Evolutionary conservation across 2,888 invertebrate genomes (phyloP).

Genomic region (Digitonthophagus gazella): DNA sequence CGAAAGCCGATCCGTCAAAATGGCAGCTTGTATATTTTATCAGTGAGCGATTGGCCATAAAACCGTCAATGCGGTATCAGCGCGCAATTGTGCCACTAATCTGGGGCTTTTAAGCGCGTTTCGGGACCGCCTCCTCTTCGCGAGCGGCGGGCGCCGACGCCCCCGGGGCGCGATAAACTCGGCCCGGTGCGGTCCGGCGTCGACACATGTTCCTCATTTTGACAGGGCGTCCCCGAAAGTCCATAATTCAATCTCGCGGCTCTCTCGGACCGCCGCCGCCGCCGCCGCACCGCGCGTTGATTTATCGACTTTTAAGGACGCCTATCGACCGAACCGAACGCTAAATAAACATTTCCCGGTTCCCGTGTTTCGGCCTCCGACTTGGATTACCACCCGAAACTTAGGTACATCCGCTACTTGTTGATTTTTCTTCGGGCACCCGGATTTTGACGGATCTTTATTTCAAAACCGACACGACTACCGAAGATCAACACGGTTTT

Average conservation of each 20-base stretch:
- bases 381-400: background rate
- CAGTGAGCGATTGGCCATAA: slow-evolving; percentile 21
- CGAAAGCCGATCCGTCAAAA: slow-evolving; percentile 4
- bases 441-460: background rate
- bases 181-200: background rate
- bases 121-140: background rate
- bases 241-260: slow-evolving; percentile 10
- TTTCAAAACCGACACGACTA: slow-evolving; percentile 4
- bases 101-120: background rate
- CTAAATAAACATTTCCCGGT: slow-evolving; percentile 3
- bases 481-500: background rate
- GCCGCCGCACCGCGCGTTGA: background rate
- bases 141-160: background rate
- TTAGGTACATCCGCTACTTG: background rate
- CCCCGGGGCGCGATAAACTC: background rate
- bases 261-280: background rate
- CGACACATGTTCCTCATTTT: slow-evolving; percentile 8
- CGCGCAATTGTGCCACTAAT: background rate
- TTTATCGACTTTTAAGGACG: slow-evolving; percentile 10
- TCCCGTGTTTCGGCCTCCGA: background rate
- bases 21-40: slow-evolving; percentile 19
- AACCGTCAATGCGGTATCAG: slow-evolving; percentile 14
- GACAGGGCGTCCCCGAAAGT: background rate
- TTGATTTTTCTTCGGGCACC: slow-evolving; percentile 6
- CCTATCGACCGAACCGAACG: background rate